These are phyloP conservation scores for Gallinago jamesoni DNA, from an alignment of 2,113 vertebrate species.

Conservation along the genomic window DNA sequence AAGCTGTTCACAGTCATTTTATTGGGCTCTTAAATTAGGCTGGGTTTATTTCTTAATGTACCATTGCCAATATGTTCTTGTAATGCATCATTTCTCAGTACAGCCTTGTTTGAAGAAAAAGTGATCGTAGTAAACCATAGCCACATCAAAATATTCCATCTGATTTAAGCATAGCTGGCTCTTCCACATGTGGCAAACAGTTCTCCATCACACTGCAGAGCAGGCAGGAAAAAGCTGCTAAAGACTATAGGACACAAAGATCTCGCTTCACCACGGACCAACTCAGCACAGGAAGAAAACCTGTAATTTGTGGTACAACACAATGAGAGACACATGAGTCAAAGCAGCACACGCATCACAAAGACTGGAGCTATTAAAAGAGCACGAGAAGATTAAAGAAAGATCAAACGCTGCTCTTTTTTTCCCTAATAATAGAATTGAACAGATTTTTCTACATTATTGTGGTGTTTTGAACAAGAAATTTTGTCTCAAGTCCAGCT, in stretches of 20 bases:
- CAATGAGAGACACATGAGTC: not conserved
- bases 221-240: not conserved
- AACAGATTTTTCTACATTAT: not conserved
- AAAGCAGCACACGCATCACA: not conserved
- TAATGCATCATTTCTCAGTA: not conserved
- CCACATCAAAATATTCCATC: not conserved
- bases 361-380: not conserved
- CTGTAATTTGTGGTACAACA: not conserved
- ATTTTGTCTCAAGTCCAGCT: not conserved
- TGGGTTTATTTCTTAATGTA: not conserved
- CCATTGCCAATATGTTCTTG: not conserved
- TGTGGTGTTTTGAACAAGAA: not conserved
- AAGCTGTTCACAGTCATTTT: slow-evolving; percentile 5
- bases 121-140: not conserved
- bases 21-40: not conserved
- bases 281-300: not conserved
- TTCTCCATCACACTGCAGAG: not conserved
- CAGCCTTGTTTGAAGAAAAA: not conserved
- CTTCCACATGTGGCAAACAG: not conserved
- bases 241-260: not conserved
- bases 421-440: not conserved
- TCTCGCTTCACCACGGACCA: not conserved
- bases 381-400: not conserved
- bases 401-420: not conserved
- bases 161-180: not conserved